These are phyloP conservation scores for Epinephelus coioides DNA, from an alignment of 2,797 vertebrate genomes.

Conservation along the genomic window DNA sequence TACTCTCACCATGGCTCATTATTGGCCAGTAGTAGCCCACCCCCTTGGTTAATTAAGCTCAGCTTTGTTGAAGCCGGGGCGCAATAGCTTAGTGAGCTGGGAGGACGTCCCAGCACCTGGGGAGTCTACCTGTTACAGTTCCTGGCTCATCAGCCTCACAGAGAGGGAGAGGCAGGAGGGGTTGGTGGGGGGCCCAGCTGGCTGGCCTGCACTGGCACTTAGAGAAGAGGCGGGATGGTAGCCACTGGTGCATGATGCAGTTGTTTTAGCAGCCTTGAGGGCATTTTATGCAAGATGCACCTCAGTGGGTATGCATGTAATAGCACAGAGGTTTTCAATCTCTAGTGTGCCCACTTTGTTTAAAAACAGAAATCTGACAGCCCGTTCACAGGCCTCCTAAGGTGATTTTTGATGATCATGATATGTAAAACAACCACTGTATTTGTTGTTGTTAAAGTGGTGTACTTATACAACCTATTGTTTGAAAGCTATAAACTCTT, in stretches of 20 bases:
- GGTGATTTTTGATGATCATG: too few relatives aligned
- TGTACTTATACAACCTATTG: too few relatives aligned
- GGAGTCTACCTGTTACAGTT: slow-evolving; percentile 91
- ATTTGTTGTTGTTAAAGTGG: too few relatives aligned
- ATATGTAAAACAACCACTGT: too few relatives aligned
- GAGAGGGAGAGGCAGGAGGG: slow-evolving; percentile 30
- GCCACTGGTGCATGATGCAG: slow-evolving; percentile 84
- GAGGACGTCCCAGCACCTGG: slow-evolving; percentile 91
- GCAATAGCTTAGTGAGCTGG: slow-evolving; percentile 89
- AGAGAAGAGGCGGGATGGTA: slow-evolving; percentile 33
- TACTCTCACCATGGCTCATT: slow-evolving; percentile 82
- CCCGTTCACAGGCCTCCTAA: too few relatives aligned
- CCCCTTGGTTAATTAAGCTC: slow-evolving; percentile 94
- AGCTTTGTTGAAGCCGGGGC: slow-evolving; percentile 91
- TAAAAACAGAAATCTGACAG: too few relatives aligned
- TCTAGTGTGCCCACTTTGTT: background rate
- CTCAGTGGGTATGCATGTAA: slow-evolving; percentile 43
- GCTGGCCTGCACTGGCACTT: slow-evolving; percentile 67
- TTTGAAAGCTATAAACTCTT: too few relatives aligned
- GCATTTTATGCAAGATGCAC: slow-evolving; percentile 78
- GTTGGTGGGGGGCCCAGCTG: slow-evolving; percentile 85
- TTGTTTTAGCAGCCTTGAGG: slow-evolving; percentile 87
- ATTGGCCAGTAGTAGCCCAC: slow-evolving; percentile 86
- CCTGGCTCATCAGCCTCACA: slow-evolving; percentile 80
- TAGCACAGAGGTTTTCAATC: slow-evolving; percentile 10